phyloP scores from a whole-genome alignment of 2,888 invertebrate genomes.

The Pharmacophagus antenor region DNA sequence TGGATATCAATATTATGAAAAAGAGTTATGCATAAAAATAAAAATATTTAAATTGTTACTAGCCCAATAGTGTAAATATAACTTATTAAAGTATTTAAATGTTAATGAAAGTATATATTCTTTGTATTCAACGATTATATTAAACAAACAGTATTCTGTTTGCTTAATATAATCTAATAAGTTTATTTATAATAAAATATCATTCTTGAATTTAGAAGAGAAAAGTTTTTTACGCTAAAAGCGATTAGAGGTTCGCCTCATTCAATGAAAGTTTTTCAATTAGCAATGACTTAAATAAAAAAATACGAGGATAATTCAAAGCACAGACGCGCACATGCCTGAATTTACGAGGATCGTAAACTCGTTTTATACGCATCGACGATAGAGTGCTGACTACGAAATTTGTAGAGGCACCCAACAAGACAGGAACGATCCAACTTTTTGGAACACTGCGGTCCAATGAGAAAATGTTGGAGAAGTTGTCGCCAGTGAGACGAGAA shows the following conservation, averaged over 20 bases:
- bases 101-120: background rate
- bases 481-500: constrained; percentile 68
- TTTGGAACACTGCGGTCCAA: constrained; percentile 63
- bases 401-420: constrained; percentile 64
- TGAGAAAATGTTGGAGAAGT: constrained; percentile 74
- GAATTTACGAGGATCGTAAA: constrained; percentile 63
- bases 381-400: constrained; percentile 68
- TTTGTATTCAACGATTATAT: too few relatives aligned
- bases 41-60: too few relatives aligned
- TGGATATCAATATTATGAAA: too few relatives aligned
- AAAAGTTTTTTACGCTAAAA: constrained; percentile 51
- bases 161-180: too few relatives aligned
- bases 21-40: background rate
- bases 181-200: constrained; percentile 33
- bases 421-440: constrained; percentile 73
- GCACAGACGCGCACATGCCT: constrained; percentile 50
- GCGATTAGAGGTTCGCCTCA: constrained; percentile 46
- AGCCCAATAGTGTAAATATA: too few relatives aligned
- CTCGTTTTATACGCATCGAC: constrained; percentile 74
- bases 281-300: constrained; percentile 71
- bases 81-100: background rate
- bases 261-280: constrained; percentile 65
- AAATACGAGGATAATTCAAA: constrained; percentile 44
- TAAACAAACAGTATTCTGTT: too few relatives aligned
- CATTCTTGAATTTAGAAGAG: constrained; percentile 52